Conservation (phyloP, 2,113 vertebrate species). For the Eupsittula cactorum region DNA sequence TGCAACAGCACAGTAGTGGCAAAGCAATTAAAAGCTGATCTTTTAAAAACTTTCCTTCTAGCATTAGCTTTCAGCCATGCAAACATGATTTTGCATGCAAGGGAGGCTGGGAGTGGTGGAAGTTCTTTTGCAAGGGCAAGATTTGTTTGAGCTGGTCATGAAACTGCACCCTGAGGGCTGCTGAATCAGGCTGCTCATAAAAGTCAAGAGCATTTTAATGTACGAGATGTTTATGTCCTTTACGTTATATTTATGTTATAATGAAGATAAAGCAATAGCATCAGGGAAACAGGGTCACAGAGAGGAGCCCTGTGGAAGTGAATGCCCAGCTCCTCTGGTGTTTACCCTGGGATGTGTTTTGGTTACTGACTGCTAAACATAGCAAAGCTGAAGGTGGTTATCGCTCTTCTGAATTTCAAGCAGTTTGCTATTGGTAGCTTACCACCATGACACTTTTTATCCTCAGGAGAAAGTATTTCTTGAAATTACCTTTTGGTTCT, state of each 20-base stretch:
- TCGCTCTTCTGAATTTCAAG: constrained; percentile 21
- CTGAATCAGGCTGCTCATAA: neutral
- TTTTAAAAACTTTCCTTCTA: neutral
- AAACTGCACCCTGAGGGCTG: constrained; percentile 1
- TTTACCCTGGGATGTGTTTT: neutral
- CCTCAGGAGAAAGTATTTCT: constrained; percentile 17
- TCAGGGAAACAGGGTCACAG: neutral
- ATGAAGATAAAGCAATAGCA: neutral
- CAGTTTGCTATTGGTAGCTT: constrained; percentile 28
- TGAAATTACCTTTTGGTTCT: neutral
- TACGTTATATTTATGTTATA: neutral
- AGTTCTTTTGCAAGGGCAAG: neutral
- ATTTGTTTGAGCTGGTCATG: constrained; percentile 3
- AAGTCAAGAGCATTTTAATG: constrained; percentile 32
- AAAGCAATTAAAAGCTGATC: neutral
- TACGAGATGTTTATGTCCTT: neutral
- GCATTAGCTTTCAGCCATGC: neutral
- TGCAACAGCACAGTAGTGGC: neutral
- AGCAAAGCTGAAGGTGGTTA: constrained; percentile 3
- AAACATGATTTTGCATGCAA: neutral
- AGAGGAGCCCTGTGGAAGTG: neutral
- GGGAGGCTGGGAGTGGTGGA: neutral
- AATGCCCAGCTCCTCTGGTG: neutral
- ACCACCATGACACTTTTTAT: neutral
- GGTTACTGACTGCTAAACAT: neutral